A percentile compares a stretch with the other conserved stretches of the same genome.
Conservation (phyloP, 2,113 vertebrate species). For the Microcebus lehilahytsara region DNA sequence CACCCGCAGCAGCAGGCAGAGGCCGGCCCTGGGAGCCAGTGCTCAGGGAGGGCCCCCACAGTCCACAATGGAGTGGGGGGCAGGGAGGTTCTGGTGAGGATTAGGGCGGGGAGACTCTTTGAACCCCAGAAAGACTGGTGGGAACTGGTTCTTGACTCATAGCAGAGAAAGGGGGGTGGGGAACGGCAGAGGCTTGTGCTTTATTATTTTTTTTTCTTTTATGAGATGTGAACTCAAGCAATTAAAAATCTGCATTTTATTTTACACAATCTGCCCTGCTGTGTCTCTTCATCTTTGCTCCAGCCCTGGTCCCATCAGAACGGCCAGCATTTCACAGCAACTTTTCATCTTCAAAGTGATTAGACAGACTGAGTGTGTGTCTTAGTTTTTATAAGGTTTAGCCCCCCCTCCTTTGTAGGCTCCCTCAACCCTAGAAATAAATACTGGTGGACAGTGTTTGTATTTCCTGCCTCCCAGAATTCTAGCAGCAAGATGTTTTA, state of each 20-base stretch:
- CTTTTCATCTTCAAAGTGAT: constrained; percentile 26
- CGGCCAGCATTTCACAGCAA: neutral
- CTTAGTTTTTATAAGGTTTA: neutral
- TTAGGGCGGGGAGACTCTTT: constrained; percentile 66
- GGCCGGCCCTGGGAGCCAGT: neutral
- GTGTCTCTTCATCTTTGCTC: constrained; percentile 1
- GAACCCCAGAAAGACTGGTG: constrained; percentile 66
- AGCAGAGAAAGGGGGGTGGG: constrained; percentile 8
- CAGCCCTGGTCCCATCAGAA: neutral
- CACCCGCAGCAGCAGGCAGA: neutral
- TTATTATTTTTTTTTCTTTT: constrained; percentile 63
- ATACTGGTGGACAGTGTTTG: neutral
- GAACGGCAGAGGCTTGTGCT: neutral
- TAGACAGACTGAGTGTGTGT: neutral
- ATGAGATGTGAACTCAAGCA: constrained; percentile 70
- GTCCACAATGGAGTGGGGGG: neutral
- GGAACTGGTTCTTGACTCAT: constrained; percentile 74
- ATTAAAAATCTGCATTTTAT: constrained; percentile 65
- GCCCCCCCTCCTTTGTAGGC: neutral
- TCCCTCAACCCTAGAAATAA: constrained; percentile 12
- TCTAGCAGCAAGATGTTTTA: neutral
- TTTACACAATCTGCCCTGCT: neutral
- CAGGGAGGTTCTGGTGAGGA: neutral
- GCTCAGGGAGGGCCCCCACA: neutral
- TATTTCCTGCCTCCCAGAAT: neutral